A percentile compares a stretch with the other conserved stretches of the same genome.
Conservation (phyloP, 1,140 invertebrate species). For the Phenacoccus solenopsis region DNA sequence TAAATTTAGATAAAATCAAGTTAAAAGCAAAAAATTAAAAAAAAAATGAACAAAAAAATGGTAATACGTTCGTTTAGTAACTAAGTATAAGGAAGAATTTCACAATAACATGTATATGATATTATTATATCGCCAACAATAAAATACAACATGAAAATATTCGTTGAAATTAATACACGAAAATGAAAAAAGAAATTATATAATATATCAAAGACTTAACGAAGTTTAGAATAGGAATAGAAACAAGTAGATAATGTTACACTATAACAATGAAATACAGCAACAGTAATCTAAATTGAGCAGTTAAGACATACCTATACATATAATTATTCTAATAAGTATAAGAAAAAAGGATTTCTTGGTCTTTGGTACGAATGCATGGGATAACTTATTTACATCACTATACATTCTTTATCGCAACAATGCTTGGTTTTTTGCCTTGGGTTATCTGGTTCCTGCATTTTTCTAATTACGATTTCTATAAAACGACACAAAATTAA, state of each 20-base stretch:
- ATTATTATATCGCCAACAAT: neutral
- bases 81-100: no score
- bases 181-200: neutral
- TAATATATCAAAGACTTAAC: neutral
- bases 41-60: no score
- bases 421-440: neutral
- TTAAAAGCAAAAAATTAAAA: no score
- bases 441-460: neutral
- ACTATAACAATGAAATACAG: neutral
- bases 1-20: no score
- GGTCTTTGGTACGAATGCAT: neutral
- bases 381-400: neutral
- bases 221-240: no score
- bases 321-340: neutral
- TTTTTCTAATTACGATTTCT: neutral
- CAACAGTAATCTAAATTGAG: conserved; percentile 1
- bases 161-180: neutral
- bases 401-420: neutral
- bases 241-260: no score
- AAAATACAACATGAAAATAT: neutral
- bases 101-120: no score
- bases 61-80: no score
- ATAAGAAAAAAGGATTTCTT: neutral
- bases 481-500: neutral
- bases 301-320: neutral